A percentile compares a stretch with the other conserved stretches of the same genome.
phyloP scores from a whole-genome alignment of 2,888 invertebrate genomes.

The Oxystoma pomonae region DNA sequence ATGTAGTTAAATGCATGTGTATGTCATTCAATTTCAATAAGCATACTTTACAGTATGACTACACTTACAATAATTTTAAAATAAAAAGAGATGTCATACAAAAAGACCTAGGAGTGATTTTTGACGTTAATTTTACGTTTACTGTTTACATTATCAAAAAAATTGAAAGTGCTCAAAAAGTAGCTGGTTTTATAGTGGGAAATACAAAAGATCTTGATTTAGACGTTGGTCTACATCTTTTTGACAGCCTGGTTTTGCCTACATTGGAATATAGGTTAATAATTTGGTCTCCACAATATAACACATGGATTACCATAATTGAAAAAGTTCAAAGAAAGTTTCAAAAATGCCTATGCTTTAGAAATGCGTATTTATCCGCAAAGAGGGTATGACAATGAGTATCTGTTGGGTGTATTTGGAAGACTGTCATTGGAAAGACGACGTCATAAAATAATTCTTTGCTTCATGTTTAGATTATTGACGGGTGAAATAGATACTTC shows the following conservation, averaged over 20 bases:
- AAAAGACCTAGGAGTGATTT: neutral
- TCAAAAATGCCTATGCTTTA: neutral
- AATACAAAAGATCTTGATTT: neutral
- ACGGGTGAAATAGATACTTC: too few species aligned
- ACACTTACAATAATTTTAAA: neutral
- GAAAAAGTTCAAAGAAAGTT: neutral
- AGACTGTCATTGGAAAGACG: neutral
- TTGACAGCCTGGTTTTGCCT: neutral
- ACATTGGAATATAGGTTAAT: neutral
- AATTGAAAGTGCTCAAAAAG: neutral
- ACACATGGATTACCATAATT: neutral
- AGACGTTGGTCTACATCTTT: neutral
- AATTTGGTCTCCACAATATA: neutral
- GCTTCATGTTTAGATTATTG: too few species aligned
- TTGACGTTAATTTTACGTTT: neutral
- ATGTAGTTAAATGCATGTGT: neutral
- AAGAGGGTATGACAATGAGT: neutral
- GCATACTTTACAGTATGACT: neutral
- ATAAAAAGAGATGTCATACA: neutral
- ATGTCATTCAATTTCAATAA: neutral
- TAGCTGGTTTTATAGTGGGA: neutral
- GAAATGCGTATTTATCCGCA: neutral
- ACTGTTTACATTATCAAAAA: neutral
- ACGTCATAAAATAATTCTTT: too few species aligned
- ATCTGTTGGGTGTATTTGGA: neutral